Conservation (phyloP, 2,797 vertebrate species). For the Mastacembelus armatus region DNA sequence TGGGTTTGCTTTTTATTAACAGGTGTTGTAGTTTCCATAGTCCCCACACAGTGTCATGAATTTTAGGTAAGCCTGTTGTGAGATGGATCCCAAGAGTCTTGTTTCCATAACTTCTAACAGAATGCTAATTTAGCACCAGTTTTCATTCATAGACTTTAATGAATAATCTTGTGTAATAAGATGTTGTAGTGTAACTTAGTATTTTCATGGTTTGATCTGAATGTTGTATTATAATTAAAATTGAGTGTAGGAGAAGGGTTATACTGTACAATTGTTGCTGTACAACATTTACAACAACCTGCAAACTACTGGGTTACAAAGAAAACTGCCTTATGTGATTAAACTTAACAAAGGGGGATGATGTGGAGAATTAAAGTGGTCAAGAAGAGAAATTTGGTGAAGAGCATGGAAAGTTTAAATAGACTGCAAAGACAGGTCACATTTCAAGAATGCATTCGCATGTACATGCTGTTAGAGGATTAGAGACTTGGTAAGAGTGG, state of each 20-base stretch:
- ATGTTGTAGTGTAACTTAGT: no score
- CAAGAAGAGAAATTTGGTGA: not conserved
- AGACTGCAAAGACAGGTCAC: no score
- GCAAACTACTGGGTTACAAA: not conserved
- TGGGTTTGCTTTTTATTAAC: not conserved
- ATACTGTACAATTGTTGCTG: not conserved
- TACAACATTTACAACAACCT: not conserved
- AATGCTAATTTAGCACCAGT: not conserved
- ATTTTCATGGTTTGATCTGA: not conserved
- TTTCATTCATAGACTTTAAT: not conserved
- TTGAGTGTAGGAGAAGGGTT: no score
- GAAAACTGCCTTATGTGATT: not conserved
- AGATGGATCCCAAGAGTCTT: not conserved
- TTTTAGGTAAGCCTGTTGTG: not conserved
- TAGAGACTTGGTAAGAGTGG: no score
- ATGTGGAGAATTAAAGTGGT: not conserved
- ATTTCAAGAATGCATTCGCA: no score
- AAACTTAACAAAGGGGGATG: not conserved
- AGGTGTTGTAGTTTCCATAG: constrained; percentile 14
- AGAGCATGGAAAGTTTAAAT: no score
- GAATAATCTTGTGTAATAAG: no score
- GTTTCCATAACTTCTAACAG: constrained; percentile 1
- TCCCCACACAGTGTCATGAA: not conserved
- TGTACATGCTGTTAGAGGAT: no score
- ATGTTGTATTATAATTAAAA: no score